phyloP scores from a whole-genome alignment of 2,113 vertebrate species.

The Mesocricetus auratus region DNA sequence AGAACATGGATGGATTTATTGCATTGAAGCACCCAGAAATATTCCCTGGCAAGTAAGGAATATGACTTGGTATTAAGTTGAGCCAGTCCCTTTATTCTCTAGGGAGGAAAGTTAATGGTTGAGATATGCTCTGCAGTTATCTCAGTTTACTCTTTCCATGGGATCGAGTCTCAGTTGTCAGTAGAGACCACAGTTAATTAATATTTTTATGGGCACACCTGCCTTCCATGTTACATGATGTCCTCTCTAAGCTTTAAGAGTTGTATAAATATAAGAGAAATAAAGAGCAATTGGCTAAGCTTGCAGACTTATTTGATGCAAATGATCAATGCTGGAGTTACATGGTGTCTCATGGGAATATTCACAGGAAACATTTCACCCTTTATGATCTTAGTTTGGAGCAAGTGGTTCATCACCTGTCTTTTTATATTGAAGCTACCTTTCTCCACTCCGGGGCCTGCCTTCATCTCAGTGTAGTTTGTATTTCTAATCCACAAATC shows the following conservation, averaged over 20 bases:
- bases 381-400: background rate
- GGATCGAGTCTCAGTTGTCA: background rate
- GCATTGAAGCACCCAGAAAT: background rate
- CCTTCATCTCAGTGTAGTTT: background rate
- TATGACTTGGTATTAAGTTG: background rate
- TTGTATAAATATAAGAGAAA: background rate
- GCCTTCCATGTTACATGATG: background rate
- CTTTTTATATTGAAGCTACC: background rate
- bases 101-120: background rate
- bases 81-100: background rate
- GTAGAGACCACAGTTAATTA: conserved; percentile 1
- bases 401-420: background rate
- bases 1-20: background rate
- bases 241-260: conserved; percentile 18
- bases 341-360: background rate
- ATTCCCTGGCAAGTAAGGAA: background rate
- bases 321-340: background rate
- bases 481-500: background rate
- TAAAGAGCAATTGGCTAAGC: background rate
- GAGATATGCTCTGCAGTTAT: background rate
- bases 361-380: background rate
- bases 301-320: background rate
- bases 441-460: background rate
- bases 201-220: background rate
- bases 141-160: background rate